These are phyloP conservation scores for Actinemys pallida DNA, from an alignment of 2,113 vertebrate species.

Conservation along the genomic window DNA sequence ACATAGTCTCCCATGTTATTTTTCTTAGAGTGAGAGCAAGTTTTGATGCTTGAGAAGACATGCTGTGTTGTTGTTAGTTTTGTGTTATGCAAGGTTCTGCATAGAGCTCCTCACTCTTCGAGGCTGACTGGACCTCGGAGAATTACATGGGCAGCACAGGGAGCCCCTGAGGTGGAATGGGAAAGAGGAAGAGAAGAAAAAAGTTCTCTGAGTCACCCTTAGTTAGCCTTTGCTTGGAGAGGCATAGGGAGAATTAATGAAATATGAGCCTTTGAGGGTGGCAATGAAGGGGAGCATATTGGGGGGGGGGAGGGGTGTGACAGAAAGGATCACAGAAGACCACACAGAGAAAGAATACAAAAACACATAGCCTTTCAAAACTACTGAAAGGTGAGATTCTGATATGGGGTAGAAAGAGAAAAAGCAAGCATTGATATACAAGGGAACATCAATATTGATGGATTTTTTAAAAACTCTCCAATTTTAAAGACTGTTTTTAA, in stretches of 20 bases:
- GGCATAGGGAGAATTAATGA: background rate
- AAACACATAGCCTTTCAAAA: background rate
- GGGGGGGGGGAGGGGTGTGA: background rate
- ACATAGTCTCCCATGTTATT: background rate
- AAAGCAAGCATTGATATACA: background rate
- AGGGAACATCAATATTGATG: background rate
- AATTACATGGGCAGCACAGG: background rate
- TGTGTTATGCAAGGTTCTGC: slow-evolving; percentile 65
- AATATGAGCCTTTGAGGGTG: fast-evolving
- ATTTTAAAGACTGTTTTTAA: slow-evolving; percentile 6
- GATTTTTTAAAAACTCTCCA: background rate
- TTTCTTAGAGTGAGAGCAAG: background rate
- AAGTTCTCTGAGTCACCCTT: background rate
- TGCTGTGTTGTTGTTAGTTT: slow-evolving; percentile 6
- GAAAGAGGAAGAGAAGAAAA: background rate
- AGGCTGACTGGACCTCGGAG: background rate
- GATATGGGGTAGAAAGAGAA: background rate
- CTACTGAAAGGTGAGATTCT: background rate
- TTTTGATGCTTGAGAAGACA: background rate
- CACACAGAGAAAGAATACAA: background rate
- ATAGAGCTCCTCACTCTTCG: background rate
- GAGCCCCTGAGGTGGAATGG: background rate
- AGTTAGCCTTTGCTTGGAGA: background rate
- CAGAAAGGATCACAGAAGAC: background rate
- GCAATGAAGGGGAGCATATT: background rate